A percentile compares a stretch with the other conserved stretches of the same genome.
Conservation (phyloP, 1,140 invertebrate genomes). For the Helicoverpa zea region DNA sequence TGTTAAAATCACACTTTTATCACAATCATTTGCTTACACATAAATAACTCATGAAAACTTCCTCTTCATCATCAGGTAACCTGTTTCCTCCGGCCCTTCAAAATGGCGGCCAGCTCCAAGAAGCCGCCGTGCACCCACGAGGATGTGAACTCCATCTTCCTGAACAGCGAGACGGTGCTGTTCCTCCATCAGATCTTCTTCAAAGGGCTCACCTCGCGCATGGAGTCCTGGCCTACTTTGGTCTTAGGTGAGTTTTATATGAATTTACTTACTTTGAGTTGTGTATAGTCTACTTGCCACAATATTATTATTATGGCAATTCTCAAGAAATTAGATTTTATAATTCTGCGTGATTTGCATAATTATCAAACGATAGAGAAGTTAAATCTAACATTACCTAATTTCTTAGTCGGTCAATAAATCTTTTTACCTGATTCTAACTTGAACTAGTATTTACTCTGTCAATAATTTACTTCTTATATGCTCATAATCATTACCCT, state of each 20-base stretch:
- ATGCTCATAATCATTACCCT: no score
- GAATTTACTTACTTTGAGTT: not conserved
- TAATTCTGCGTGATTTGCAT: no score
- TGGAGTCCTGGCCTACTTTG: conserved; percentile 97
- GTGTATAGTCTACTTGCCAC: not conserved
- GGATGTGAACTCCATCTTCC: conserved; percentile 98
- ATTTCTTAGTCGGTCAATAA: no score
- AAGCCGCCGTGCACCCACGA: conserved; percentile 97
- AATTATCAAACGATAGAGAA: no score
- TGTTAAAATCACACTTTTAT: no score
- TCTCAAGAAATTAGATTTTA: no score
- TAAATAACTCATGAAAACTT: not conserved
- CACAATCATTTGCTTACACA: no score
- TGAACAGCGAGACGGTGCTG: conserved; percentile 97
- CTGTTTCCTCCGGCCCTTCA: conserved; percentile 96
- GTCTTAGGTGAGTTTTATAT: conserved; percentile 90
- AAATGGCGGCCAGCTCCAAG: conserved; percentile 98
- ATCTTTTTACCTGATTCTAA: no score
- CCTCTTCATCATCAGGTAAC: conserved; percentile 90
- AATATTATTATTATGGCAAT: not conserved
- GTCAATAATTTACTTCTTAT: no score
- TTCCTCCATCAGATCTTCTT: conserved; percentile 98
- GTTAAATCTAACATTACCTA: no score
- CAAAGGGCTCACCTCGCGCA: conserved; percentile 96
- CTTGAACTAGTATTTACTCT: no score